A percentile compares a stretch with the other conserved stretches of the same genome.
Conservation (phyloP, 2,797 vertebrate genomes). For the Onychomys leucogaster region DNA sequence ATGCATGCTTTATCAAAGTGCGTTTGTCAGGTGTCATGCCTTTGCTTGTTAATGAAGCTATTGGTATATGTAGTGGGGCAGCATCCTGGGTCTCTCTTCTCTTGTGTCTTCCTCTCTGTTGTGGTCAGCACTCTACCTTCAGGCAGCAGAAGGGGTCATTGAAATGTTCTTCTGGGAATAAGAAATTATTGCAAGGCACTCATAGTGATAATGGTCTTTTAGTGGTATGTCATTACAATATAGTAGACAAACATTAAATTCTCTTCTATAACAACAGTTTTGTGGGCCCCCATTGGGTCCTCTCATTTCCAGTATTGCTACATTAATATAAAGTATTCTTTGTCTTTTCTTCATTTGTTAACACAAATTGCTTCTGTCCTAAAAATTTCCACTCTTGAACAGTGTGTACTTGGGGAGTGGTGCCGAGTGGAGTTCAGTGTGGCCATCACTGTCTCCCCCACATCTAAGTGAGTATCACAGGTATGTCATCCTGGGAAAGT, state of each 20-base stretch:
- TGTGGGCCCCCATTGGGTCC: neutral
- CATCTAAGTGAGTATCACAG: neutral
- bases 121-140: neutral
- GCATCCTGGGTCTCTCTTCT: neutral
- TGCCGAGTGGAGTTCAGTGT: neutral
- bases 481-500: neutral
- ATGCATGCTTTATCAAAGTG: neutral
- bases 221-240: neutral
- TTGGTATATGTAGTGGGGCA: too few relatives aligned
- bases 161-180: conserved; percentile 32
- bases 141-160: neutral
- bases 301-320: neutral
- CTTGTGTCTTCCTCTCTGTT: conserved; percentile 6
- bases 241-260: conserved; percentile 47
- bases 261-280: neutral
- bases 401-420: neutral
- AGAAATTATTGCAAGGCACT: neutral
- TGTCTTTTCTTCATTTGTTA: conserved; percentile 13
- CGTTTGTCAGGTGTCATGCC: neutral
- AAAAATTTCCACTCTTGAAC: neutral
- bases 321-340: neutral
- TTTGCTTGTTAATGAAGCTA: neutral
- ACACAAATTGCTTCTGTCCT: neutral
- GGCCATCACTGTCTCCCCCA: neutral
- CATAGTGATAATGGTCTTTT: neutral